These are phyloP conservation scores for Neodiprion pinetum DNA, from an alignment of 1,140 invertebrate genomes.

Conservation along the genomic window DNA sequence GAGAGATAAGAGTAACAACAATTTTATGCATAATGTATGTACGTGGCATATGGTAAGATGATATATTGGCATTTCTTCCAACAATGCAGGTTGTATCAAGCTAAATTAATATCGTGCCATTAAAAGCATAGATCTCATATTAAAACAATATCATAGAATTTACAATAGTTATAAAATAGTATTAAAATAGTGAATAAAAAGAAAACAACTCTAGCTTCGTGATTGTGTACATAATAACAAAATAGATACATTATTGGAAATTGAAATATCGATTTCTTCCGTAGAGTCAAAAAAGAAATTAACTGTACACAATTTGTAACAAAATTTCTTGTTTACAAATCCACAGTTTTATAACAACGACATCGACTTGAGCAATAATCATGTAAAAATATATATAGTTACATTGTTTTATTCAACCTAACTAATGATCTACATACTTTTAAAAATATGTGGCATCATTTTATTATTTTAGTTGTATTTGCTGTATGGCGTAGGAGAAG, in stretches of 20 bases:
- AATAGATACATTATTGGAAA: slow-evolving; percentile 41
- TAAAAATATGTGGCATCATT: slow-evolving; percentile 23
- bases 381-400: slow-evolving; percentile 26
- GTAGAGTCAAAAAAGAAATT: too few species aligned
- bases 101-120: slow-evolving; percentile 17
- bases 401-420: slow-evolving; percentile 57
- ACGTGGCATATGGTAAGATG: not conserved
- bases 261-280: slow-evolving; percentile 10
- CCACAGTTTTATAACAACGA: too few species aligned
- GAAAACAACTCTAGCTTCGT: slow-evolving; percentile 41
- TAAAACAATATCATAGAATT: slow-evolving; percentile 42
- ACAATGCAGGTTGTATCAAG: slow-evolving; percentile 2
- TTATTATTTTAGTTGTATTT: slow-evolving; percentile 62
- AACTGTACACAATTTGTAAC: too few species aligned
- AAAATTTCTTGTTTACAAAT: too few species aligned
- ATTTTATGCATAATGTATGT: too few species aligned
- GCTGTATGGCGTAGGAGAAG: slow-evolving; percentile 64
- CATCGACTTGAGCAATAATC: not conserved
- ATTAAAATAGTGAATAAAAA: slow-evolving; percentile 39
- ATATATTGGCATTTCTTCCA: not conserved
- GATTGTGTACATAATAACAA: slow-evolving; percentile 47
- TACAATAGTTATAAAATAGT: slow-evolving; percentile 43
- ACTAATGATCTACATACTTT: slow-evolving; percentile 53
- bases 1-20: too few species aligned
- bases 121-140: slow-evolving; percentile 12